These are phyloP conservation scores for Smithornis capensis DNA, from an alignment of 2,113 vertebrate genomes.

Conservation along the genomic window DNA sequence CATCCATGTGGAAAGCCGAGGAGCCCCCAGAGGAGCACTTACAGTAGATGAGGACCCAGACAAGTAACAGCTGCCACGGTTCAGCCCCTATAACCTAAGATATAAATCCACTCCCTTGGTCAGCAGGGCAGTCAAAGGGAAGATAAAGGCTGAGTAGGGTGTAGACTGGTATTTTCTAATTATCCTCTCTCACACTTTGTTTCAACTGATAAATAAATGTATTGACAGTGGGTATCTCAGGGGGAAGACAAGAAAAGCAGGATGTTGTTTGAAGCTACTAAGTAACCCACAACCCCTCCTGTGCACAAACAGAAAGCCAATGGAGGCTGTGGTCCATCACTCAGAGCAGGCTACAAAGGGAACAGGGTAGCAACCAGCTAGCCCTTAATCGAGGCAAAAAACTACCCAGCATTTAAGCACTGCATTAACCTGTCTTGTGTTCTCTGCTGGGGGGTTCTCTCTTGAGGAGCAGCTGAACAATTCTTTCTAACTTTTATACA, in stretches of 20 bases:
- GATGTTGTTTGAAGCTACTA: not conserved
- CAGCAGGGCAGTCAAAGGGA: not conserved
- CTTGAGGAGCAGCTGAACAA: not conserved
- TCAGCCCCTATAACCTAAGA: not conserved
- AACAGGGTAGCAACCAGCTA: not conserved
- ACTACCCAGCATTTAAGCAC: not conserved
- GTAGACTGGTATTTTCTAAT: not conserved
- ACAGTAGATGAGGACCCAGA: not conserved
- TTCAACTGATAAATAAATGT: not conserved
- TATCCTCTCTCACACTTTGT: accelerated
- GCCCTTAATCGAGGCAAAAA: not conserved
- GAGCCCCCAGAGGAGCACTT: not conserved
- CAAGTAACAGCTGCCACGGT: not conserved
- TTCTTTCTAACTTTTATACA: not conserved
- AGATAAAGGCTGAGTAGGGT: not conserved
- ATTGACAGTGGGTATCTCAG: not conserved
- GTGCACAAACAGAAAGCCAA: not conserved
- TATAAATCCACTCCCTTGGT: not conserved
- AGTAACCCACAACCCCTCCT: not conserved
- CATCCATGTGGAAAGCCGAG: not conserved
- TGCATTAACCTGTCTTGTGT: not conserved
- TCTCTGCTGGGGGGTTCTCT: not conserved
- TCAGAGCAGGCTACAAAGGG: not conserved
- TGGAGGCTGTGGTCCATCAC: not conserved
- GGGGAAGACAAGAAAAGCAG: not conserved